Percentiles rank a stretch among this genome's conserved stretches.
phyloP scores from a whole-genome alignment of 1,140 invertebrate genomes.

The Drosophila suzukii region DNA sequence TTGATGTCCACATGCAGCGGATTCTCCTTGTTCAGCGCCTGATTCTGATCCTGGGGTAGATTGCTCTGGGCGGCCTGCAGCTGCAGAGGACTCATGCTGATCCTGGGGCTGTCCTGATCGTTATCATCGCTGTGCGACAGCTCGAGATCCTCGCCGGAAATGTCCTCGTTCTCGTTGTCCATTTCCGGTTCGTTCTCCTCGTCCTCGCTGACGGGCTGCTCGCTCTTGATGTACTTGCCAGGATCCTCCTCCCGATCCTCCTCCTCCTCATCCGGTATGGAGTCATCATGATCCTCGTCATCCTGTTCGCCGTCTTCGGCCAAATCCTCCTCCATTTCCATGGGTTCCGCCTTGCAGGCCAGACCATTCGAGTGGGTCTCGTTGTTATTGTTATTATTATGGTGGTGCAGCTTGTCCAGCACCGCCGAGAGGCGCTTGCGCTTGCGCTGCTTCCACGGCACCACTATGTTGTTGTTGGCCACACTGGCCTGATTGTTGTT shows the following conservation, averaged over 20 bases:
- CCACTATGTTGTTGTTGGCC: constrained; percentile 86
- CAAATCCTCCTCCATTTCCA: constrained; percentile 78
- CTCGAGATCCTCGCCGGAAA: constrained; percentile 73
- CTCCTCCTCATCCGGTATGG: constrained; percentile 30
- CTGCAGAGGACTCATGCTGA: constrained; percentile 80
- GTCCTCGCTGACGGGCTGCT: constrained; percentile 64
- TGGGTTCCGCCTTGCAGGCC: constrained; percentile 73
- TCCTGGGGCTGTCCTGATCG: constrained; percentile 72
- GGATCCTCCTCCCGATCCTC: constrained; percentile 43
- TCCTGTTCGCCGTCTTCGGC: constrained; percentile 35
- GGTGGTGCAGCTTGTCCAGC: constrained; percentile 88
- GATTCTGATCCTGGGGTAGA: constrained; percentile 23
- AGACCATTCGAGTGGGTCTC: constrained; percentile 45
- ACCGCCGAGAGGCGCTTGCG: constrained; percentile 91
- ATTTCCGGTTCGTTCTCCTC: constrained; percentile 51
- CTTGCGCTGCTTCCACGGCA: constrained; percentile 87
- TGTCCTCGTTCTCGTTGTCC: constrained; percentile 56
- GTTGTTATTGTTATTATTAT: constrained; percentile 70
- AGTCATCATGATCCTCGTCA: constrained; percentile 51
- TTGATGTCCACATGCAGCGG: constrained; percentile 85
- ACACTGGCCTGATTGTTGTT: constrained; percentile 87
- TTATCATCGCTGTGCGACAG: constrained; percentile 72
- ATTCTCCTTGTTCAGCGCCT: constrained; percentile 82
- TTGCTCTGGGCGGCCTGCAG: constrained; percentile 37
- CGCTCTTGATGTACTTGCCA: constrained; percentile 68